Percentiles rank a stretch among this genome's conserved stretches.
These are phyloP conservation scores for Acanthurus leucopareius DNA, from an alignment of 2,797 vertebrate species.

Conservation along the genomic window DNA sequence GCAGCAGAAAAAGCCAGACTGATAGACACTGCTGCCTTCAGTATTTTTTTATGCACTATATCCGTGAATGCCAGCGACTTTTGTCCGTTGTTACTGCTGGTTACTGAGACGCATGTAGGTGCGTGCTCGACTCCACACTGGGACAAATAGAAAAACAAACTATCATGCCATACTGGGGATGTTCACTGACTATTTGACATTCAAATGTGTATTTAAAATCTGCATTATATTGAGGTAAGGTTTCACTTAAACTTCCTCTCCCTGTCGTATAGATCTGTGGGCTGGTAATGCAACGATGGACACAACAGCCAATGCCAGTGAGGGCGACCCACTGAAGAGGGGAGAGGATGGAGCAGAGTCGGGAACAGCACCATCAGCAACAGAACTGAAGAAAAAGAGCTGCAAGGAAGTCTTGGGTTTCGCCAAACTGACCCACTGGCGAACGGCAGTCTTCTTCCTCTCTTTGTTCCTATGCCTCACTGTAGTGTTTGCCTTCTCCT, in stretches of 20 bases:
- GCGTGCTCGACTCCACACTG: constrained; percentile 1
- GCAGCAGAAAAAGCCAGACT: constrained; percentile 70
- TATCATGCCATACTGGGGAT: background rate
- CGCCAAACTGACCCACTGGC: constrained; percentile 88
- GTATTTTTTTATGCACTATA: constrained; percentile 41
- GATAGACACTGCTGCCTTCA: constrained; percentile 39
- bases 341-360: constrained; percentile 80
- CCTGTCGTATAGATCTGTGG: constrained; percentile 37
- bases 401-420: constrained; percentile 72
- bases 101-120: constrained; percentile 13
- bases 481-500: constrained; percentile 94
- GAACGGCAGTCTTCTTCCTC: constrained; percentile 91
- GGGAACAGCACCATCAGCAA: constrained; percentile 35
- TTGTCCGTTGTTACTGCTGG: constrained; percentile 3
- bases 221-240: background rate
- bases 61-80: constrained; percentile 37
- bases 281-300: constrained; percentile 81
- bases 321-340: constrained; percentile 90
- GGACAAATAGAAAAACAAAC: background rate
- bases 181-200: background rate
- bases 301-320: constrained; percentile 83
- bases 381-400: constrained; percentile 75
- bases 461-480: constrained; percentile 91
- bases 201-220: background rate
- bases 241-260: background rate